Conservation (phyloP, 2,797 vertebrate genomes). For the Tangara arthus region DNA sequence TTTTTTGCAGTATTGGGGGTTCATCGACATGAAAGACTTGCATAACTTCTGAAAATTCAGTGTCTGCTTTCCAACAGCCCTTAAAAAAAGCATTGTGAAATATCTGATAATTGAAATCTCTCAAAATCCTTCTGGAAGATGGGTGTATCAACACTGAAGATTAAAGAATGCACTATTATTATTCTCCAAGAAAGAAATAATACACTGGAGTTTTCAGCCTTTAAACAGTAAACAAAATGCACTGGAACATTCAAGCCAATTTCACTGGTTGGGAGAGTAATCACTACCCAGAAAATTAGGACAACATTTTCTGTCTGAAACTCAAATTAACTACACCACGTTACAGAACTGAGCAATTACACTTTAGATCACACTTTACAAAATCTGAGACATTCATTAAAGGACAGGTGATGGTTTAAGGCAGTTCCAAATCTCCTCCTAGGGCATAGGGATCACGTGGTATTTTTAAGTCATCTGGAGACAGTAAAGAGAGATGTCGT, state of each 20-base stretch:
- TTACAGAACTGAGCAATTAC: slow-evolving; percentile 28
- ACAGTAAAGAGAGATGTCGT: slow-evolving; percentile 36
- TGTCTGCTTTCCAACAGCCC: background rate
- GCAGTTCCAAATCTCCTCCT: slow-evolving; percentile 31
- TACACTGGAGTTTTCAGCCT: slow-evolving; percentile 16
- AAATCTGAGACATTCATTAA: slow-evolving; percentile 26
- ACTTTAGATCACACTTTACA: background rate
- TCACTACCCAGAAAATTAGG: slow-evolving; percentile 53
- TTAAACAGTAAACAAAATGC: slow-evolving; percentile 31
- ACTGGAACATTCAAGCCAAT: slow-evolving; percentile 35
- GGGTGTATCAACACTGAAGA: slow-evolving; percentile 7
- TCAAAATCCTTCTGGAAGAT: slow-evolving; percentile 13
- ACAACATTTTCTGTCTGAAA: slow-evolving; percentile 26
- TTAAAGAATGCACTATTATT: slow-evolving; percentile 3
- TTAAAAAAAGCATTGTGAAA: background rate
- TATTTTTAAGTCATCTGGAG: slow-evolving; percentile 38
- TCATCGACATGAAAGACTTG: background rate
- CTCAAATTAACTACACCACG: slow-evolving; percentile 40
- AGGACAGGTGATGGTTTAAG: slow-evolving; percentile 24
- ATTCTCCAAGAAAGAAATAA: slow-evolving; percentile 20
- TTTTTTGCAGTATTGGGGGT: background rate
- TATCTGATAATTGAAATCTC: slow-evolving; percentile 10
- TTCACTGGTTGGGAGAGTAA: slow-evolving; percentile 40
- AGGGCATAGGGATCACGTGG: slow-evolving; percentile 21
- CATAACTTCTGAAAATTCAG: background rate